Evolutionary conservation across 2,888 invertebrate species (phyloP).

Genomic region (Heliconius charithonia): DNA sequence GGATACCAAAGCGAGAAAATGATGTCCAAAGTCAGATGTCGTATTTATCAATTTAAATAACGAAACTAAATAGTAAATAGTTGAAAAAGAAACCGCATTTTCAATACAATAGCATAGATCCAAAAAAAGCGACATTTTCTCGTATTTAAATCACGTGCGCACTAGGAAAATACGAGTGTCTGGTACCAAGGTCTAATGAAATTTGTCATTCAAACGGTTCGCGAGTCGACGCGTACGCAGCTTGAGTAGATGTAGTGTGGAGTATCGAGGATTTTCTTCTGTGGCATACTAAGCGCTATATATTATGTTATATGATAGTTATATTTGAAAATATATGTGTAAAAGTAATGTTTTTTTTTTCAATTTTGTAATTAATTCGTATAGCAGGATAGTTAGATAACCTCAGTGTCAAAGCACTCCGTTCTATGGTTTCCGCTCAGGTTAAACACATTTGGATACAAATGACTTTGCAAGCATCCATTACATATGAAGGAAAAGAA

Average conservation of each 20-base stretch:
- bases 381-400: not conserved
- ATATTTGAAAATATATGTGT: not conserved
- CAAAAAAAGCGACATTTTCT: slow-evolving; percentile 48
- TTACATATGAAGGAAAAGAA: not conserved
- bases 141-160: slow-evolving; percentile 78
- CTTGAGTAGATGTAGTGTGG: slow-evolving; percentile 57
- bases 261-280: slow-evolving; percentile 70
- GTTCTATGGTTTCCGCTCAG: not conserved
- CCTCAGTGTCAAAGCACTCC: not conserved
- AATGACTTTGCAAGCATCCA: not conserved
- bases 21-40: too few species aligned
- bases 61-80: not conserved
- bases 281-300: slow-evolving; percentile 61
- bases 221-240: slow-evolving; percentile 63
- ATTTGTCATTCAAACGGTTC: slow-evolving; percentile 77
- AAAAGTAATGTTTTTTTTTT: not conserved
- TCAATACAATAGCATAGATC: slow-evolving; percentile 16
- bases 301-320: not conserved
- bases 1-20: too few species aligned
- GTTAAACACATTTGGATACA: not conserved
- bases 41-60: too few species aligned
- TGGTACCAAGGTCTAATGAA: slow-evolving; percentile 76
- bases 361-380: not conserved
- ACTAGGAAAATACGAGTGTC: slow-evolving; percentile 72
- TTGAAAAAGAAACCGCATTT: not conserved